A percentile compares a stretch with the other conserved stretches of the same genome.
Evolutionary conservation across 2,888 invertebrate genomes (phyloP).

Genomic region (Patella ulyssiponensis): DNA sequence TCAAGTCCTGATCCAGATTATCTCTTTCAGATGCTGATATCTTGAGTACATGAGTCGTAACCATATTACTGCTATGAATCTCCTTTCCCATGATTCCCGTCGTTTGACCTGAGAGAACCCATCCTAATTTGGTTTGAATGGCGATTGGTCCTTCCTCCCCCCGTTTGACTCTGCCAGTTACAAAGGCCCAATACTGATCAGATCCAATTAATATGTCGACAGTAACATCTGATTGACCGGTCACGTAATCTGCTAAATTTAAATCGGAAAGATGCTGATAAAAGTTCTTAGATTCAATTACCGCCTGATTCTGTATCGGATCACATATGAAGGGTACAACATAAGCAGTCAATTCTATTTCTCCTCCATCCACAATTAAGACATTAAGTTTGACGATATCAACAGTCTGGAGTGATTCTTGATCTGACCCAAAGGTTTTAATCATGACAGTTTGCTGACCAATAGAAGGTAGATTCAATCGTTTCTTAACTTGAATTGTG

Average conservation of each 20-base stretch:
- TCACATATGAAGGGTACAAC: background rate
- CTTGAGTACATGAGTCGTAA: background rate
- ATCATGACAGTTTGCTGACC: too few relatives aligned
- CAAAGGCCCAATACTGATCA: conserved; percentile 1
- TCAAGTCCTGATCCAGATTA: background rate
- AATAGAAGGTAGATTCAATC: background rate
- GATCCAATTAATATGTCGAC: conserved; percentile 3
- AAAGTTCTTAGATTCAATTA: background rate
- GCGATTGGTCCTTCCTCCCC: conserved; percentile 2
- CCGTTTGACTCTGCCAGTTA: background rate
- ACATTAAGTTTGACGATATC: background rate
- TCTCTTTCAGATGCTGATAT: background rate
- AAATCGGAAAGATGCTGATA: background rate
- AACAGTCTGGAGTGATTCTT: background rate
- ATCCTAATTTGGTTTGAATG: conserved; percentile 1
- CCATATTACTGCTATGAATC: background rate
- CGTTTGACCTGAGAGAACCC: background rate
- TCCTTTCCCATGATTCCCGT: background rate
- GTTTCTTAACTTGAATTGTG: background rate
- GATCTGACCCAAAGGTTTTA: background rate
- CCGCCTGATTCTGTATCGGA: background rate
- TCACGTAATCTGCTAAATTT: background rate
- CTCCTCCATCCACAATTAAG: background rate
- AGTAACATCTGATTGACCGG: background rate
- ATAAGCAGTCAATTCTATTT: background rate